Percentiles rank a stretch among this genome's conserved stretches.
Evolutionary conservation across 2,888 invertebrate genomes (phyloP).

Genomic region (Charanyca ferruginea): DNA sequence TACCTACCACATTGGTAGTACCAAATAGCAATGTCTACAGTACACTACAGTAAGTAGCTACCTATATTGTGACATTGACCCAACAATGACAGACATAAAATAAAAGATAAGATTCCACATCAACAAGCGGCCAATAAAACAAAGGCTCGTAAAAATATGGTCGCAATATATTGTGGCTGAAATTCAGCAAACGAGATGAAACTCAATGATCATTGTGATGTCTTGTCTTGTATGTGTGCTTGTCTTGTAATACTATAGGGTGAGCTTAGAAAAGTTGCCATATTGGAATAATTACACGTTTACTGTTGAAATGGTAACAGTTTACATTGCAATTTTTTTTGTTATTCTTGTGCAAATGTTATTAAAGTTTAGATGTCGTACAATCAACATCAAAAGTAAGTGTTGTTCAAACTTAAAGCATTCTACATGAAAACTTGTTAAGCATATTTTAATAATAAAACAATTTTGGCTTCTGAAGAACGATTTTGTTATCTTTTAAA

Average conservation of each 20-base stretch:
- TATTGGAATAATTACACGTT: neutral
- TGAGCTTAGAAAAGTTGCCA: neutral
- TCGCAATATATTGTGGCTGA: constrained; percentile 31
- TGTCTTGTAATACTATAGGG: too few species aligned
- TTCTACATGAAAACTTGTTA: neutral
- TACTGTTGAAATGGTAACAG: neutral
- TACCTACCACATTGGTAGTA: too few species aligned
- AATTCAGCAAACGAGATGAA: constrained; percentile 33
- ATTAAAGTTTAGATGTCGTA: neutral
- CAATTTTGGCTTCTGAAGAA: neutral
- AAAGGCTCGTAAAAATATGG: constrained; percentile 44
- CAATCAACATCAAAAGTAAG: neutral
- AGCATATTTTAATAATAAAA: constrained; percentile 1
- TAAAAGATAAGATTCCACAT: constrained; percentile 43
- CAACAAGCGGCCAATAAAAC: constrained; percentile 50
- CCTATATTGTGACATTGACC: constrained; percentile 22
- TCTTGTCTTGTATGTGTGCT: too few species aligned
- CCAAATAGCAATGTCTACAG: neutral
- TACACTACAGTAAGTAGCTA: neutral
- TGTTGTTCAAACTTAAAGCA: neutral
- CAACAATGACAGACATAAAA: constrained; percentile 41
- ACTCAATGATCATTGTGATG: constrained; percentile 17
- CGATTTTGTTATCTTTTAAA: neutral
- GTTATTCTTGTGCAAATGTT: neutral
- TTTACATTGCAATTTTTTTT: neutral